phyloP scores from a whole-genome alignment of 2,797 vertebrate genomes.

The Ambastaia sidthimunki region DNA sequence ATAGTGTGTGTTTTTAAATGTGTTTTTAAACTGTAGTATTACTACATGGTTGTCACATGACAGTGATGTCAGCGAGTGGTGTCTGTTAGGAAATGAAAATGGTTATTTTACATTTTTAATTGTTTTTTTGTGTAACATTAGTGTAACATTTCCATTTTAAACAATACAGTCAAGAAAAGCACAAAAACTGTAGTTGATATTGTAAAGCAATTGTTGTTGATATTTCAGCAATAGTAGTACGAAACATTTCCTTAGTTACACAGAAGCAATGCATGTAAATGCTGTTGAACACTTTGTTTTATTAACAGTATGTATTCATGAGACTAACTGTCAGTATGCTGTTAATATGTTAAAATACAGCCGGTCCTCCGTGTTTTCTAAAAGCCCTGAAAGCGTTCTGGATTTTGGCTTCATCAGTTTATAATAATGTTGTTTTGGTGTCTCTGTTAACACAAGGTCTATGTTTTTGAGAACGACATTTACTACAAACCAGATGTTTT shows the following conservation, averaged over 20 bases:
- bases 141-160: no score
- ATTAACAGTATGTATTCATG: background rate
- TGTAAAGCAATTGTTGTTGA: no score
- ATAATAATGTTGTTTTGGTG: conserved; percentile 27
- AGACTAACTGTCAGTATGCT: background rate
- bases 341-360: background rate
- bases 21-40: no score
- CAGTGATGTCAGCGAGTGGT: no score
- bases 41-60: no score
- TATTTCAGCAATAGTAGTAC: no score
- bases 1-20: no score
- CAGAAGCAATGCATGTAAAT: background rate
- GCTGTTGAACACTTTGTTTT: background rate
- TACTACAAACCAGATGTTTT: conserved; percentile 80
- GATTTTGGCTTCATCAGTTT: conserved; percentile 8
- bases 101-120: no score
- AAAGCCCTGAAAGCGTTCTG: background rate
- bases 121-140: no score
- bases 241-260: background rate
- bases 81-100: no score
- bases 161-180: no score
- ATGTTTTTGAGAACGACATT: conserved; percentile 81
- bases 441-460: conserved; percentile 73
- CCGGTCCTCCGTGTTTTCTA: background rate
- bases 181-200: no score